Evolutionary conservation across 2,797 vertebrate genomes (phyloP).

Genomic region (Pseudomugil gertrudae): DNA sequence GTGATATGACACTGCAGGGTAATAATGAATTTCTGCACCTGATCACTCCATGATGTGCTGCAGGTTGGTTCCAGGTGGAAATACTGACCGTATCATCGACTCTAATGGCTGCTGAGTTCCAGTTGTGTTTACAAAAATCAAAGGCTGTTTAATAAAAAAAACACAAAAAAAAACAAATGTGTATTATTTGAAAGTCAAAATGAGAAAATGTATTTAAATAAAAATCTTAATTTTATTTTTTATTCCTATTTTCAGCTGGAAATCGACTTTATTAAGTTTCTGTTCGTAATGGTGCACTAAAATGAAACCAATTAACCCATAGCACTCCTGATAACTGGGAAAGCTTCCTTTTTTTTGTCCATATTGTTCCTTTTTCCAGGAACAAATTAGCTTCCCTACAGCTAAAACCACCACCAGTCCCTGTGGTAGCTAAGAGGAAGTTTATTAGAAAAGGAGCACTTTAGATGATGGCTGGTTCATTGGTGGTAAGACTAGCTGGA

Average conservation of each 20-base stretch:
- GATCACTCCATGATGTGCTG: not conserved
- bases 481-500: not conserved
- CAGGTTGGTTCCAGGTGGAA: not conserved
- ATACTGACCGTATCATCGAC: not conserved
- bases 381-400: not conserved
- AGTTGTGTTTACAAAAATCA: no score
- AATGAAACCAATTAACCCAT: not conserved
- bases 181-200: no score
- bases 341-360: not conserved
- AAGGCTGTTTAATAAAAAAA: not conserved
- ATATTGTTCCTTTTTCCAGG: slow-evolving; percentile 8
- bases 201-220: no score
- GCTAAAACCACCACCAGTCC: not conserved
- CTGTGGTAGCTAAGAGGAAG: slow-evolving; percentile 2
- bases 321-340: not conserved
- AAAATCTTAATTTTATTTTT: not conserved
- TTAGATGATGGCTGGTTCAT: not conserved
- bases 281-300: no score
- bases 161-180: no score
- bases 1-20: slow-evolving; percentile 13
- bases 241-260: not conserved
- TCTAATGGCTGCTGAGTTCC: no score
- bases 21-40: not conserved
- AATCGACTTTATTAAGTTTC: no score
- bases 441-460: slow-evolving; percentile 19